Base-by-base conservation (phyloP, 2,113 vertebrate genomes). In the Eulacestoma nigropectus region DNA sequence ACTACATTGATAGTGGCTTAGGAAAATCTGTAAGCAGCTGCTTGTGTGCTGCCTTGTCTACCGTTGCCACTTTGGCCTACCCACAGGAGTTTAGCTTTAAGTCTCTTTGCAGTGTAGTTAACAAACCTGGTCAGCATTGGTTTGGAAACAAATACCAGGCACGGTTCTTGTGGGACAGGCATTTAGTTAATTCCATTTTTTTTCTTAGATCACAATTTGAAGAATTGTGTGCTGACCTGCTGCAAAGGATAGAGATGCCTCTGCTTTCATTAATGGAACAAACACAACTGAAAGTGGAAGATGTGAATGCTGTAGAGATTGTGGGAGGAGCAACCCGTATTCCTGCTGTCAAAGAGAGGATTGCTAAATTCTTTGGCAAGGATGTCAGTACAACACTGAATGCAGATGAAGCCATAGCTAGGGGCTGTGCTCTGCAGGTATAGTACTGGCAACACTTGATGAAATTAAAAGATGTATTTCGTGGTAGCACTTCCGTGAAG, bases 341-440 rank as follows among this genome's bases (percentile, higher is more conserved):
- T 91, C 4, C 98, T 79, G 98, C 98, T 37, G 98, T 98, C 63
- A 98, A 98, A 79, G 98, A 98, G 52, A 98, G 86, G 84, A 98
- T 98, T 65, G 94, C 97, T 52, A 98, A 97, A n/a, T 98, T 99
- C 93, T 98, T 99, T 85, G 98, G 97, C 62, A 98, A 98, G 81
- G 98, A 98, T 86, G 65, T 98, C 60, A 98, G 98, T 89, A 98
- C 98, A 29, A 98, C 98, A 1, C 95, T 99, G 52, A 98, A 98
- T 67, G 98, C 98, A 19, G 98, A 98, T 84, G 98, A 99, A 96
- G 98, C 98, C 3, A 98, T 98, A 44, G 98, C 98, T 70, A 97
- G 98, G 76, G 98, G 98, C 8, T 98, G 98, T 75, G 98, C 98
- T 5, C 82, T 98, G 19, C 98, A 98, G 98, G 98, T 99, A 97